Evolutionary conservation across 2,888 invertebrate species (phyloP).

Genomic region (Phortica magna): DNA sequence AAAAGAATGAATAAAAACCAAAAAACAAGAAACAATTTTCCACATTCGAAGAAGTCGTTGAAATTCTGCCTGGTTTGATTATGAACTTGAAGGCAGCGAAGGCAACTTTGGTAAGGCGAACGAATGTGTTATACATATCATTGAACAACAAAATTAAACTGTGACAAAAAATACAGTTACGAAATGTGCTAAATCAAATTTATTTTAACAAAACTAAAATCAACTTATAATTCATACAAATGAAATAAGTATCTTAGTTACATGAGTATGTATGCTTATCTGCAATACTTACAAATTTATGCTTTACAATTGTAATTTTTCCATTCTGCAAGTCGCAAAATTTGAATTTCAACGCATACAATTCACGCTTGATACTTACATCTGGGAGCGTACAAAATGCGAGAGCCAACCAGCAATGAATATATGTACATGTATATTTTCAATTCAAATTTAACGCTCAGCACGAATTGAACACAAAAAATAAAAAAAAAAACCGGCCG

Average conservation of each 20-base stretch:
- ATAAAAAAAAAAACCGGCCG: slow-evolving; percentile 38
- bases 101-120: neutral
- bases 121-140: neutral
- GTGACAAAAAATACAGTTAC: neutral
- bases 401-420: neutral
- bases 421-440: neutral
- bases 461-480: neutral
- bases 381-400: neutral
- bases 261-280: neutral
- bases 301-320: neutral
- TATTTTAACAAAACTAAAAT: too few species aligned
- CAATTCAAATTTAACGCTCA: slow-evolving; percentile 21
- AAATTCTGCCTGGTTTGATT: neutral
- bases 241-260: neutral
- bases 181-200: too few species aligned
- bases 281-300: neutral
- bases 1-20: neutral
- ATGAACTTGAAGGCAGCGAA: neutral
- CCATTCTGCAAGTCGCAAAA: neutral
- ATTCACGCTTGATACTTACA: neutral
- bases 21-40: neutral
- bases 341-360: neutral
- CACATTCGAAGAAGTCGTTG: neutral
- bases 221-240: too few species aligned
- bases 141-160: too few species aligned